Evolutionary conservation across 2,113 vertebrate species (phyloP).

Genomic region (Cheilinus undulatus): DNA sequence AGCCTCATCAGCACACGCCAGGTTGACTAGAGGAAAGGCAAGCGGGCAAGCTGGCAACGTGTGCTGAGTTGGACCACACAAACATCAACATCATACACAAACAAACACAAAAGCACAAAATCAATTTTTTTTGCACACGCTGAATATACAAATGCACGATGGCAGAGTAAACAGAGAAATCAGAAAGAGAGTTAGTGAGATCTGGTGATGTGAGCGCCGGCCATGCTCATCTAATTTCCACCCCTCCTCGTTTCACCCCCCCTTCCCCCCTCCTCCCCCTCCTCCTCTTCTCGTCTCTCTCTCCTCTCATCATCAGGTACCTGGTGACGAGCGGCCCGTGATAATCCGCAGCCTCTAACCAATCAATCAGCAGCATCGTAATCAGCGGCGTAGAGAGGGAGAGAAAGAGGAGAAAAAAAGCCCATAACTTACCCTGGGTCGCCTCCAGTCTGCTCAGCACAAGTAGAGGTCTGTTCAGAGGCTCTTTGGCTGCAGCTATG

Average conservation of each 20-base stretch:
- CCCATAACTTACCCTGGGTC: constrained; percentile 86
- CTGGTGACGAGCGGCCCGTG: constrained; percentile 86
- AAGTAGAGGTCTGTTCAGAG: constrained; percentile 74
- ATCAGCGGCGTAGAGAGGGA: constrained; percentile 81
- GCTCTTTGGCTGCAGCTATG: constrained; percentile 76
- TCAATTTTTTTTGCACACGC: constrained; percentile 62
- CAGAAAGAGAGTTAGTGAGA: constrained; percentile 77
- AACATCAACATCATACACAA: constrained; percentile 48
- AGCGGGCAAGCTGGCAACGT: constrained; percentile 60
- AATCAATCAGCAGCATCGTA: constrained; percentile 88
- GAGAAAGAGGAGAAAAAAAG: constrained; percentile 71
- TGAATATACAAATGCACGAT: constrained; percentile 68
- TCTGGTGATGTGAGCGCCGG: constrained; percentile 85
- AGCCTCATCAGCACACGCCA: constrained; percentile 80
- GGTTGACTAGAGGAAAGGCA: constrained; percentile 64
- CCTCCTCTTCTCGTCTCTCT: constrained; percentile 55
- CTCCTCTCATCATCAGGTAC: constrained; percentile 88
- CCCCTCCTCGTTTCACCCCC: constrained; percentile 52
- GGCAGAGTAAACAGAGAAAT: constrained; percentile 75
- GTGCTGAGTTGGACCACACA: constrained; percentile 73
- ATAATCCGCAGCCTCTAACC: constrained; percentile 86
- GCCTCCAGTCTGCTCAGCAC: constrained; percentile 82
- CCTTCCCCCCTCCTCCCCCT: constrained; percentile 45
- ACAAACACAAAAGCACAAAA: constrained; percentile 65
- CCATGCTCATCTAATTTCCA: constrained; percentile 81